These are phyloP conservation scores for Acrocyrtus sp. DNA, from an alignment of 2,888 invertebrate species.

Conservation along the genomic window DNA sequence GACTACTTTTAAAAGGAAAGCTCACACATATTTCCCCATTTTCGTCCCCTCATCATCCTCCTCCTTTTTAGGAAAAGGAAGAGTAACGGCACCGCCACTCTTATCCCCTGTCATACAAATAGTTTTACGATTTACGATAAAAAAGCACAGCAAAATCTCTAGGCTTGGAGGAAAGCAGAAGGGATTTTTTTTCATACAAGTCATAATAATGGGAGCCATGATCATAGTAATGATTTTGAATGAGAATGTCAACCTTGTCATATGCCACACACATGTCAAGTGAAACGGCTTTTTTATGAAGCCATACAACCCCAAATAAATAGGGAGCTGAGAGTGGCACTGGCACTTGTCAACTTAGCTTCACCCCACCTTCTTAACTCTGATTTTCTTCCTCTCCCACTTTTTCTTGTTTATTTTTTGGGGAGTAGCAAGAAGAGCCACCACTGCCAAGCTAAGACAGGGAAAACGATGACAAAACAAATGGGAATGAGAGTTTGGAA, in stretches of 20 bases:
- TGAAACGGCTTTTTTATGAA: background rate
- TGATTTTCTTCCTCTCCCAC: no score
- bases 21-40: no score
- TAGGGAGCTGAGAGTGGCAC: no score
- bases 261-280: constrained; percentile 22
- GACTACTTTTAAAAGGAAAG: background rate
- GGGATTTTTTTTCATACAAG: background rate
- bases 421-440: no score
- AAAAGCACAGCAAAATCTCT: background rate
- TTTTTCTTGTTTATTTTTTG: no score
- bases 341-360: background rate
- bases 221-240: constrained; percentile 42
- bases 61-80: background rate
- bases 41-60: background rate
- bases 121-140: background rate
- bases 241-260: constrained; percentile 40
- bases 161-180: background rate
- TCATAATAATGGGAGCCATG: constrained; percentile 22
- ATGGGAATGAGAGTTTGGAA: background rate
- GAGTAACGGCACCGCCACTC: background rate
- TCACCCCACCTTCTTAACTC: no score
- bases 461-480: constrained; percentile 7
- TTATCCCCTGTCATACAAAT: no score
- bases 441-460: no score
- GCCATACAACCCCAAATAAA: no score